phyloP scores from a whole-genome alignment of 2,888 invertebrate genomes.

The Altica lythri region DNA sequence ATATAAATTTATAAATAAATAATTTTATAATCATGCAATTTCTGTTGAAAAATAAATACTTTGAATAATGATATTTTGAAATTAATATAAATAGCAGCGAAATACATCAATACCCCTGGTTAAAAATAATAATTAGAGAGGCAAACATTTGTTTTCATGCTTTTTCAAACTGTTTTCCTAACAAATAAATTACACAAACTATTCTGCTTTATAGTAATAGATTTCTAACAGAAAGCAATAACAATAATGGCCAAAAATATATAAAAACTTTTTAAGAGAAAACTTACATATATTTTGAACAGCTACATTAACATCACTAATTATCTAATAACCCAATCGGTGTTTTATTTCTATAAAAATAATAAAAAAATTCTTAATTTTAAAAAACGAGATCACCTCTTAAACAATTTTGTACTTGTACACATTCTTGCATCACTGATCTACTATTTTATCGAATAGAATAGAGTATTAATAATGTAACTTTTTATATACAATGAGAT shows the following conservation, averaged over 20 bases:
- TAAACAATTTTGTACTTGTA: constrained; percentile 57
- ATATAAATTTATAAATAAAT: too few relatives aligned
- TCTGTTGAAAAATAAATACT: too few relatives aligned
- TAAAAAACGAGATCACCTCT: constrained; percentile 56
- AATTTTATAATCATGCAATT: too few relatives aligned
- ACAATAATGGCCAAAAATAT: constrained; percentile 34
- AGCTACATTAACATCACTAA: constrained; percentile 34
- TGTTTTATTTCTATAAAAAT: constrained; percentile 44
- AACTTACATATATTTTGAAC: constrained; percentile 32
- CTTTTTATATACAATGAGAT: constrained; percentile 36
- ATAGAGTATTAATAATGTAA: constrained; percentile 27
- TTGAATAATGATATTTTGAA: neutral
- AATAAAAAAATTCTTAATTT: constrained; percentile 48
- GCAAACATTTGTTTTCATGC: neutral
- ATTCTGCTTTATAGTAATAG: constrained; percentile 17
- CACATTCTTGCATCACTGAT: constrained; percentile 39
- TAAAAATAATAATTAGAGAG: neutral
- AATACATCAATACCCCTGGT: neutral
- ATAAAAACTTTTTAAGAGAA: constrained; percentile 31
- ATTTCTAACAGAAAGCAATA: constrained; percentile 32
- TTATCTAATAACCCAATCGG: constrained; percentile 39
- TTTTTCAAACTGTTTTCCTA: neutral
- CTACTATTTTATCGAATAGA: constrained; percentile 27
- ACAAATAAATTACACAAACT: too few relatives aligned
- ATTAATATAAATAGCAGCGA: neutral